These are phyloP conservation scores for Vollenhovia emeryi DNA, from an alignment of 1,140 invertebrate species.

Conservation along the genomic window DNA sequence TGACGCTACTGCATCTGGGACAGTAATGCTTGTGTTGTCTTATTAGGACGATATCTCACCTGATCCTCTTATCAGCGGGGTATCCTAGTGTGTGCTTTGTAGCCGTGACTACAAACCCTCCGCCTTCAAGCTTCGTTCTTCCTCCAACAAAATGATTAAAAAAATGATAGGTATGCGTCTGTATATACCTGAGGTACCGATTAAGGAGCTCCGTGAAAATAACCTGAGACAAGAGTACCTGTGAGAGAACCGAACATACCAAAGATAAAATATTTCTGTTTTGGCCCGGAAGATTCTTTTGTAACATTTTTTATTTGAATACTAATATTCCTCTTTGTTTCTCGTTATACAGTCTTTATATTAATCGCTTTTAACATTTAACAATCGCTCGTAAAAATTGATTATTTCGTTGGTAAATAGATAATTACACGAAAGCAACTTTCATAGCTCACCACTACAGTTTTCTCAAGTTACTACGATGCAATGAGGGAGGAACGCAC, in stretches of 20 bases:
- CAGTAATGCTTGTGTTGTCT: constrained; percentile 61
- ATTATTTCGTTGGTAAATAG: neutral
- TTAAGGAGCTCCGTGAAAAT: constrained; percentile 49
- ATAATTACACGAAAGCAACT: neutral
- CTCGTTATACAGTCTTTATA: neutral
- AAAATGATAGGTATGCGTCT: constrained; percentile 35
- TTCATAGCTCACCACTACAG: neutral
- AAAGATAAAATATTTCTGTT: neutral
- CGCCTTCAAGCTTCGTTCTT: constrained; percentile 43
- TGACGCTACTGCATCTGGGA: constrained; percentile 62
- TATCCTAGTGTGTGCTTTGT: constrained; percentile 78
- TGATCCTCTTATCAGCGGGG: constrained; percentile 79
- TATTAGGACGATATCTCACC: constrained; percentile 73
- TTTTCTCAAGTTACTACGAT: neutral
- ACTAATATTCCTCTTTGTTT: neutral
- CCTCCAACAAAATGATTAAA: constrained; percentile 72
- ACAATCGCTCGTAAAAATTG: neutral
- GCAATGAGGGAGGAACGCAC: neutral
- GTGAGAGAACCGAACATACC: neutral
- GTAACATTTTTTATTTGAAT: neutral
- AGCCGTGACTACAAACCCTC: constrained; percentile 79
- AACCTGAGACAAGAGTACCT: constrained; percentile 28
- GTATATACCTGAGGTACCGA: constrained; percentile 35
- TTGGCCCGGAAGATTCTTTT: neutral
- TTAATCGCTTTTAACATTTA: neutral